Conservation (phyloP, 1,140 invertebrate genomes). For the Trinorchestia longiramus region DNA sequence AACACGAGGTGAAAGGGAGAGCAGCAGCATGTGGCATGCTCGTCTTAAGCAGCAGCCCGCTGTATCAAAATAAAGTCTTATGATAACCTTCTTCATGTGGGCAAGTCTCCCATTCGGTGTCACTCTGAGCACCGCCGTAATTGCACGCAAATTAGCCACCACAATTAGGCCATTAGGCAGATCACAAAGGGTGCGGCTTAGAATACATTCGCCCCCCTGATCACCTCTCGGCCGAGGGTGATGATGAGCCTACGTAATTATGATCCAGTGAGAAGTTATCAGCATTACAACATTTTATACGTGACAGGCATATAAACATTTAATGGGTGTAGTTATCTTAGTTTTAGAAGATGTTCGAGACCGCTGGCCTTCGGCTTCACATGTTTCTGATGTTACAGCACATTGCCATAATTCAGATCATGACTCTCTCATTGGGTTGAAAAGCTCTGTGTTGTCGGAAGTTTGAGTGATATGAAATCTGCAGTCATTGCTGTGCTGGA, state of each 20-base stretch:
- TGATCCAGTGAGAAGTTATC: not conserved
- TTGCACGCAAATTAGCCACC: constrained; percentile 28
- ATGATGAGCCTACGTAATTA: constrained; percentile 9
- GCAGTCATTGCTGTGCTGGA: not conserved
- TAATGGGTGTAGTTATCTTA: not conserved
- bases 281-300: not conserved
- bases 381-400: not conserved
- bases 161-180: constrained; percentile 15
- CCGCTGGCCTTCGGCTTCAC: not conserved
- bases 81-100: not conserved
- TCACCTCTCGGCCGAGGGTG: not conserved
- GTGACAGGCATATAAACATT: not conserved
- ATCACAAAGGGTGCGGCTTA: constrained; percentile 17
- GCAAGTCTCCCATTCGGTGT: not conserved
- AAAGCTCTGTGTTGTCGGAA: no score
- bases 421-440: no score
- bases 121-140: not conserved
- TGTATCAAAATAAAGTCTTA: not conserved
- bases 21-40: no score
- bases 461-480: no score
- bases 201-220: not conserved
- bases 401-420: not conserved
- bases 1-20: not conserved
- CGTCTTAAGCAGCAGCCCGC: not conserved
- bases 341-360: not conserved